phyloP scores from a whole-genome alignment of 1,140 invertebrate genomes.

The Bombus superbus region DNA sequence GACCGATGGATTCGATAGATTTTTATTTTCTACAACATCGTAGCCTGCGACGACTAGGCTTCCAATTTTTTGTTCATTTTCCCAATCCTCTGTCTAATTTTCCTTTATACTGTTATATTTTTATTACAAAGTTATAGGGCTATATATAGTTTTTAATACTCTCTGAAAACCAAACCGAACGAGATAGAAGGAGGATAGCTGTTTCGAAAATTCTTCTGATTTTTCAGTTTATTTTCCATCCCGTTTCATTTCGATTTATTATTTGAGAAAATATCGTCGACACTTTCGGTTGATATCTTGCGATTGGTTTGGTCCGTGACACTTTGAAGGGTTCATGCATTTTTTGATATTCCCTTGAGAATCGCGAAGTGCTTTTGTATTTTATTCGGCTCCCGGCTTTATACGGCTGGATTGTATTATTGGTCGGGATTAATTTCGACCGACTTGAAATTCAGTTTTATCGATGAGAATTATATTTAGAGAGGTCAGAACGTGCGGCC shows the following conservation, averaged over 20 bases:
- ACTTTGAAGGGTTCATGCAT: background rate
- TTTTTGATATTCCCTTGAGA: background rate
- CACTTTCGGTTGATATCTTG: background rate
- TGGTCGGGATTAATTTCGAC: conserved; percentile 29
- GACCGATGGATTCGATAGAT: conserved; percentile 14
- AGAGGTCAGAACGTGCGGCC: conserved; percentile 23
- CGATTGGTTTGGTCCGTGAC: background rate
- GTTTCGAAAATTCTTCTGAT: background rate
- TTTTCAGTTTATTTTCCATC: background rate
- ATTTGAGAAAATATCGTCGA: background rate
- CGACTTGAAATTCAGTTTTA: conserved; percentile 17
- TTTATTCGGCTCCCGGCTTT: background rate
- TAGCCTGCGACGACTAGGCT: background rate
- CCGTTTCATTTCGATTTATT: background rate
- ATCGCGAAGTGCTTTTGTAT: background rate
- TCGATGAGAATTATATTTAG: conserved; percentile 50
- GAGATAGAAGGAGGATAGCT: background rate
- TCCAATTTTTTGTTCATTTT: background rate
- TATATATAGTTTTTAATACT: background rate
- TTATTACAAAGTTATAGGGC: background rate
- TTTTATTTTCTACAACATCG: conserved; percentile 5
- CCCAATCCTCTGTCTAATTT: background rate
- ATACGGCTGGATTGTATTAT: background rate
- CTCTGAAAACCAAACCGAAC: background rate
- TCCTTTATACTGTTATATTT: background rate